phyloP scores from a whole-genome alignment of 2,113 vertebrate genomes.

The Nothocercus julius region DNA sequence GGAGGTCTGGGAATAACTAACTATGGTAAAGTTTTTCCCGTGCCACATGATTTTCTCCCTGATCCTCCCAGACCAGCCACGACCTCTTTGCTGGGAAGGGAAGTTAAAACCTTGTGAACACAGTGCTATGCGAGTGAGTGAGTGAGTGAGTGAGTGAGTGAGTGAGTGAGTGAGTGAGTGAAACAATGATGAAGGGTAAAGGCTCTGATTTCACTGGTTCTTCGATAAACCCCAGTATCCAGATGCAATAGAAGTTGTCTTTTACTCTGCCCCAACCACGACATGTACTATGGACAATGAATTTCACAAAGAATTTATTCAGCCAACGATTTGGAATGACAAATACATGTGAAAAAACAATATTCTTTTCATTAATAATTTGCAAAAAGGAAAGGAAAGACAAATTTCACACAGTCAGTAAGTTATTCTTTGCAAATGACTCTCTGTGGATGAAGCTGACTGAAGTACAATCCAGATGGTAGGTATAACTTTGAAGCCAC shows the following conservation, averaged over 20 bases:
- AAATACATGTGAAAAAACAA: background rate
- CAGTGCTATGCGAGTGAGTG: background rate
- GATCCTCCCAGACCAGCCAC: background rate
- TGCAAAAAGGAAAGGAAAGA: background rate
- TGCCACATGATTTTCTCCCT: background rate
- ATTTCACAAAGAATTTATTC: background rate
- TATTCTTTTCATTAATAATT: background rate
- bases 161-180: background rate
- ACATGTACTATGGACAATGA: background rate
- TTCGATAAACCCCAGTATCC: background rate
- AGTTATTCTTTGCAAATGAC: background rate
- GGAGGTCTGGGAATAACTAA: background rate
- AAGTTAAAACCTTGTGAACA: background rate
- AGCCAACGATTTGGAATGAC: background rate
- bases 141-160: background rate
- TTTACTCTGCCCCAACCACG: background rate
- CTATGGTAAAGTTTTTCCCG: background rate
- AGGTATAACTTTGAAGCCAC: background rate
- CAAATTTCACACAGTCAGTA: background rate
- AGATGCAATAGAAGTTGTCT: accelerated
- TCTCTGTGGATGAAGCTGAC: background rate
- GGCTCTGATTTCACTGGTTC: background rate
- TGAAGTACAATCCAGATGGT: background rate
- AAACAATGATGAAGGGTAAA: background rate
- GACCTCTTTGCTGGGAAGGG: background rate